phyloP scores from a whole-genome alignment of 2,797 vertebrate species.

The Anolis apletophallus region DNA sequence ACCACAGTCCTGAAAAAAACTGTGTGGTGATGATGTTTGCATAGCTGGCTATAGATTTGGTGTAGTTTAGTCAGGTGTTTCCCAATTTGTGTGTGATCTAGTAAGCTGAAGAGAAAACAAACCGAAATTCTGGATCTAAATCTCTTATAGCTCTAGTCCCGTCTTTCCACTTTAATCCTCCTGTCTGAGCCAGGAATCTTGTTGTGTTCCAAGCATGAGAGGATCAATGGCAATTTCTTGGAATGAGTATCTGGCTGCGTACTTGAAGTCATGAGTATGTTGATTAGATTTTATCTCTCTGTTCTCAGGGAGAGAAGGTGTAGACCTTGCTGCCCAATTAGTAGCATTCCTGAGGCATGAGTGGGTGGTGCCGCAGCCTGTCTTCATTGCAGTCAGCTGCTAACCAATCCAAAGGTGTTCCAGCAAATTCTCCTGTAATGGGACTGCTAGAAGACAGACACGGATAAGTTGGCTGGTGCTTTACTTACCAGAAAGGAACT shows the following conservation, averaged over 20 bases:
- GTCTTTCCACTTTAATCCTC: neutral
- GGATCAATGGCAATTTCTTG: neutral
- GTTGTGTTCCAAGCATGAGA: neutral
- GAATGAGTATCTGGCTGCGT: slow-evolving; percentile 17
- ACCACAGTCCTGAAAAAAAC: neutral
- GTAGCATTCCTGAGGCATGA: neutral
- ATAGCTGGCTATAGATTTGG: slow-evolving; percentile 24
- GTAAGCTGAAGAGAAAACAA: neutral
- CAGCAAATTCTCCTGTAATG: neutral
- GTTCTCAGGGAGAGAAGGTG: neutral
- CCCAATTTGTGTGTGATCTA: neutral
- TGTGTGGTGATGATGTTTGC: neutral
- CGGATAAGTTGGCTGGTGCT: neutral
- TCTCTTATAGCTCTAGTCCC: neutral
- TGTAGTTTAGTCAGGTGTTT: neutral
- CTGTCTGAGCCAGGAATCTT: neutral
- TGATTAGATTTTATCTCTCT: neutral
- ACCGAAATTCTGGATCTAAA: neutral
- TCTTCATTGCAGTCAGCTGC: rapidly evolving
- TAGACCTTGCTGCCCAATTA: rapidly evolving
- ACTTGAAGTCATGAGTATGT: neutral
- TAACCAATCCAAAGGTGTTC: neutral
- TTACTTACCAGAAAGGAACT: rapidly evolving
- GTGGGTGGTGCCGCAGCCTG: slow-evolving; percentile 19
- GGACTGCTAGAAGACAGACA: neutral